A percentile compares a stretch with the other conserved stretches of the same genome.
These are phyloP conservation scores for Aphelocoma californica DNA, from an alignment of 2,797 vertebrate genomes.

Conservation along the genomic window DNA sequence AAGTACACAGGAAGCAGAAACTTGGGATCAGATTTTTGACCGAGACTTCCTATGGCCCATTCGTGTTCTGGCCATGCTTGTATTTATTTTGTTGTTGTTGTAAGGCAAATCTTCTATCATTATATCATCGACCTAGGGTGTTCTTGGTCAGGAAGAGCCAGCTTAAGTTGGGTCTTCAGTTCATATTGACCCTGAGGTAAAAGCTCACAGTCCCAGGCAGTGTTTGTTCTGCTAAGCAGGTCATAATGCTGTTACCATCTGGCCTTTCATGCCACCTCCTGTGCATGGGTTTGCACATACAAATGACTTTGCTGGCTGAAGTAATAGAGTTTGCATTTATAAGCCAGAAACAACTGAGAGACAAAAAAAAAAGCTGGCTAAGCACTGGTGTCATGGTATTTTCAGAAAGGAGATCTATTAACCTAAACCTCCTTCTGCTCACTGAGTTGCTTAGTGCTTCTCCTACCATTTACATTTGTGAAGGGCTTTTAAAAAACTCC, in stretches of 20 bases:
- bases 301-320: neutral
- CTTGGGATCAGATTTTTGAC: neutral
- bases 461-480: neutral
- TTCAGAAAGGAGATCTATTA: neutral
- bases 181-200: neutral
- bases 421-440: neutral
- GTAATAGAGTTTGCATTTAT: neutral
- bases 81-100: neutral
- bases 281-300: neutral
- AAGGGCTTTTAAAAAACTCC: neutral
- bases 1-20: neutral
- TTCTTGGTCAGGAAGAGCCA: neutral
- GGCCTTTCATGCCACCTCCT: neutral
- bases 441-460: neutral
- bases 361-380: neutral
- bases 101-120: neutral
- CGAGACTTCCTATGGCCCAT: neutral
- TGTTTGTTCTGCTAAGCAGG: neutral
- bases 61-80: neutral
- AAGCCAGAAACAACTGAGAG: neutral
- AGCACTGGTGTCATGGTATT: neutral
- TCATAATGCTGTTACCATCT: neutral
- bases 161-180: neutral
- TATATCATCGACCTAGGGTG: fast-evolving
- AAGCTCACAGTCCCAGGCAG: neutral